phyloP scores from a whole-genome alignment of 2,113 vertebrate genomes.

The Hippoglossus stenolepis region DNA sequence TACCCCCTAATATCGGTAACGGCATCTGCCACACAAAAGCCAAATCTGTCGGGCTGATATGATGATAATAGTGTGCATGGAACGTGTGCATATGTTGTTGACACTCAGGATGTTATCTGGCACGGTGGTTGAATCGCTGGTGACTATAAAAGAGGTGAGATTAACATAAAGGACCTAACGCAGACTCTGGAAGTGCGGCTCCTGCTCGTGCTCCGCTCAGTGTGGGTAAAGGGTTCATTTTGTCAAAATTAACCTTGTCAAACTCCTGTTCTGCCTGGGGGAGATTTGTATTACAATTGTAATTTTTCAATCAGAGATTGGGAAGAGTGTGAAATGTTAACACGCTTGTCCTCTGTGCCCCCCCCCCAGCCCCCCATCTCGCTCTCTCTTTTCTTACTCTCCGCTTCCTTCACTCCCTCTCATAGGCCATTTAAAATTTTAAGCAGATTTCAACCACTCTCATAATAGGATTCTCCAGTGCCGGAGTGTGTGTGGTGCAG shows the following conservation, averaged over 20 bases:
- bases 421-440: constrained; percentile 60
- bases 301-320: constrained; percentile 79
- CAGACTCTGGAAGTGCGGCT: constrained; percentile 39
- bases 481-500: constrained; percentile 18
- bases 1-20: too few relatives aligned
- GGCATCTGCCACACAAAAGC: too few relatives aligned
- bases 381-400: not conserved
- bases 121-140: constrained; percentile 17
- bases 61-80: constrained; percentile 6
- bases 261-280: constrained; percentile 65
- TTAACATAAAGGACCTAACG: constrained; percentile 48
- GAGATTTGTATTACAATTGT: constrained; percentile 73
- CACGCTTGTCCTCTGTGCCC: constrained; percentile 51
- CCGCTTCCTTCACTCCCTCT: constrained; percentile 20
- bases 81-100: too few relatives aligned
- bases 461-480: constrained; percentile 58
- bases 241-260: constrained; percentile 77
- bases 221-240: constrained; percentile 71
- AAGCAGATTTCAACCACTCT: constrained; percentile 63
- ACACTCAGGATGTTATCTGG: constrained; percentile 15
- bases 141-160: constrained; percentile 32
- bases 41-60: too few relatives aligned
- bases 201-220: constrained; percentile 35
- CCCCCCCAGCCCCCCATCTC: not conserved
- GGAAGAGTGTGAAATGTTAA: constrained; percentile 77